Percentiles rank a stretch among this genome's conserved stretches.
Conservation (phyloP, 2,113 vertebrate species). For the Strix aluco region DNA sequence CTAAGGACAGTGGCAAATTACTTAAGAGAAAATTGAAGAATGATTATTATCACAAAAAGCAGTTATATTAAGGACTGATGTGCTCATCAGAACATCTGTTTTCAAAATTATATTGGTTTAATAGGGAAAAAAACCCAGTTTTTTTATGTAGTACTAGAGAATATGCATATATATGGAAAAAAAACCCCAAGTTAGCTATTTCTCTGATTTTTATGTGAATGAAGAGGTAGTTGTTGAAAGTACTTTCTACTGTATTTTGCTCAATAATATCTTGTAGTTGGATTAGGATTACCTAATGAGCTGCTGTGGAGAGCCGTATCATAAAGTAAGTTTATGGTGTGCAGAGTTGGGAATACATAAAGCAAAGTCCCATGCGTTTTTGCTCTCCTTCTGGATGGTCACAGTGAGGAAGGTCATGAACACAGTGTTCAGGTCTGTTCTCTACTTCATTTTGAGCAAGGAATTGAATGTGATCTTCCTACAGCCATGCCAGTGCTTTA, state of each 20-base stretch:
- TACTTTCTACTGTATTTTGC: not conserved
- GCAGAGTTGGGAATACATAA: not conserved
- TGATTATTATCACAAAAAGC: not conserved
- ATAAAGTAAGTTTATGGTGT: not conserved
- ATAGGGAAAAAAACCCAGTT: not conserved
- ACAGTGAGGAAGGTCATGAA: not conserved
- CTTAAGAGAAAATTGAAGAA: slow-evolving; percentile 7
- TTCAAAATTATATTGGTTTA: not conserved
- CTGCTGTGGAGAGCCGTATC: not conserved
- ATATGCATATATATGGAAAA: not conserved
- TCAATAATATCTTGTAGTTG: not conserved
- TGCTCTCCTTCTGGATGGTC: not conserved
- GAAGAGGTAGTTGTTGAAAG: not conserved
- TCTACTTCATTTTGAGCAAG: not conserved
- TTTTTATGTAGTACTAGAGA: not conserved
- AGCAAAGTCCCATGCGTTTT: not conserved
- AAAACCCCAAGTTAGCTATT: not conserved
- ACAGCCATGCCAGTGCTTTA: not conserved
- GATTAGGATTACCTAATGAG: not conserved
- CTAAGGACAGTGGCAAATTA: slow-evolving; percentile 11
- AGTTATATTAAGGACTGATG: not conserved
- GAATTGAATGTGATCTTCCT: not conserved
- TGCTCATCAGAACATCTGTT: not conserved
- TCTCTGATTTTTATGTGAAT: not conserved
- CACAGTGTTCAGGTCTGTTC: not conserved